Conservation (phyloP, 2,888 invertebrate genomes). For the Eubasilissa splendida region DNA sequence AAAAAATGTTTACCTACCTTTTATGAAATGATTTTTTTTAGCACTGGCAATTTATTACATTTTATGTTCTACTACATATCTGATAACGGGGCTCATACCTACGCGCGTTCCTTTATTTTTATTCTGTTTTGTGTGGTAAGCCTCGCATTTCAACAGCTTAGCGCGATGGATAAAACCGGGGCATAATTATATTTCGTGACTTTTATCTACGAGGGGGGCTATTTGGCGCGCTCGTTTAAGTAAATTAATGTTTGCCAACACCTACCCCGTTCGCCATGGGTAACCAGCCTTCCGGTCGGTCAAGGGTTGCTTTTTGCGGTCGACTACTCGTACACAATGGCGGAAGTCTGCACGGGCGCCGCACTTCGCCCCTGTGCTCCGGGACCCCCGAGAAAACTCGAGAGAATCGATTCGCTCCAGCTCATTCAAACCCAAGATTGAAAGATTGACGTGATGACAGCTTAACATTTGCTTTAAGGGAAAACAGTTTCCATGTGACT, state of each 20-base stretch:
- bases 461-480: not conserved
- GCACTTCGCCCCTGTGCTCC: too few relatives aligned
- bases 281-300: not conserved
- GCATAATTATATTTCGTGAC: constrained; percentile 39
- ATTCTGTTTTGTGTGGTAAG: constrained; percentile 22
- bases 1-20: too few relatives aligned
- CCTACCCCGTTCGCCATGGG: not conserved
- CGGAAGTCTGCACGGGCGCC: not conserved
- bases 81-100: constrained; percentile 7
- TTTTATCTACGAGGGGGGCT: constrained; percentile 35
- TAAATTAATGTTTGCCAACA: constrained; percentile 40
- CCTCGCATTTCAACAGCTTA: constrained; percentile 34
- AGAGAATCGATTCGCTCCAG: not conserved
- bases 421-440: not conserved
- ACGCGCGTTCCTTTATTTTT: constrained; percentile 5
- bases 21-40: not conserved
- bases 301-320: constrained; percentile 9
- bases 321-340: not conserved
- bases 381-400: not conserved
- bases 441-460: not conserved
- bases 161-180: constrained; percentile 28
- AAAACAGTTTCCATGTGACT: not conserved
- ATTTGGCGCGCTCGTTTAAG: constrained; percentile 40
- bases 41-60: not conserved
- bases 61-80: constrained; percentile 12